Evolutionary conservation across 2,888 invertebrate species (phyloP), one percentile per base, ranked within the genome.

Genomic region (Mythimna albipuncta): DNA sequence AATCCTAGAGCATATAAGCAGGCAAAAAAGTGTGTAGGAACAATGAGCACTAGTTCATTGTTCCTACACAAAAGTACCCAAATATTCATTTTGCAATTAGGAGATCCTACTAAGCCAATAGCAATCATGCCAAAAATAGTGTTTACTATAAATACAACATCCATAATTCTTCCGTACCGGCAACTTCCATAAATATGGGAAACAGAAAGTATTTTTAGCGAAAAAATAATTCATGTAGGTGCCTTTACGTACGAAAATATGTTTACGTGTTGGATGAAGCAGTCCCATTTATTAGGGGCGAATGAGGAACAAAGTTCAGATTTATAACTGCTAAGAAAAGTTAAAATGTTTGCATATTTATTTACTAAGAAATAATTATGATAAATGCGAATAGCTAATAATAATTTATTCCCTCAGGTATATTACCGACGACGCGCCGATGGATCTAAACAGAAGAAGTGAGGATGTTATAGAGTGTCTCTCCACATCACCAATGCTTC

Each of bases 191-290:
- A 69, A 69, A 68, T 32, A 68, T 19, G 7, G 54, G 11, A 35
- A 21, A 44, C 44, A 55, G 4, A 44, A 57, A 35, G 19, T 68
- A 57, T 47, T 47, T 69, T 70, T 69, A 38, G 26, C 10, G 13
- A 38, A 38, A 54, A 47, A 57, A 47, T 57, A 26, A 67, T 57
- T 54, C 5, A 57, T 35, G 38, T 19, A 26, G 26, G 13, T 26
- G 13, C 35, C 7, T 35, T 1, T 13, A 69, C 44, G 57, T 38
- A 57, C 55, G 19, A 69, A 69, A 69, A 70, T 50, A 69, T 70
- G 69, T 70, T 70, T 38, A 69, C 69, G 47, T 38, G 19, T 55
- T 19, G 19, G 38, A 19, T 47, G 38, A 32, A 44, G 35, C 54
- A 41, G 69, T 55, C 69, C 35, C 38, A 16, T 70, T 38, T 70